A percentile compares a stretch with the other conserved stretches of the same genome.
Evolutionary conservation across 2,888 invertebrate species (phyloP).

Genomic region (Colostygia pectinataria): DNA sequence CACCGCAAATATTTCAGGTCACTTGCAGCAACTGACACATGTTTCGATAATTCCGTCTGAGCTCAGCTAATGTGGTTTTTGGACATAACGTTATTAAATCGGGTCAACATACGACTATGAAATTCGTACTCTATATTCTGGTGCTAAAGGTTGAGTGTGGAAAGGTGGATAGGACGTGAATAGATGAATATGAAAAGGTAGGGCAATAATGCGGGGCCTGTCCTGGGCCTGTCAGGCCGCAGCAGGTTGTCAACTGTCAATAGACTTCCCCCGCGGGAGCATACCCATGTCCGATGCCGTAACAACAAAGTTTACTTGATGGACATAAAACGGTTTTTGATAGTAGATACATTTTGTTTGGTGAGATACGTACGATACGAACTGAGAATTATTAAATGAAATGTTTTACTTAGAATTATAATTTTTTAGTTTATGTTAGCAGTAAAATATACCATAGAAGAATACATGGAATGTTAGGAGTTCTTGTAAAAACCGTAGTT

Average conservation of each 20-base stretch:
- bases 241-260: constrained; percentile 45
- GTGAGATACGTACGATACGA: too few species aligned
- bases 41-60: constrained; percentile 36
- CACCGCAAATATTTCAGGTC: constrained; percentile 31
- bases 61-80: constrained; percentile 30
- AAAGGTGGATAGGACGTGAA: constrained; percentile 21
- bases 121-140: constrained; percentile 31
- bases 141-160: constrained; percentile 22
- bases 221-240: constrained; percentile 29
- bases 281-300: constrained; percentile 38
- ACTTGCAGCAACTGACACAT: constrained; percentile 34
- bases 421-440: too few species aligned
- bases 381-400: neutral
- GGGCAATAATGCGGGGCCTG: constrained; percentile 38
- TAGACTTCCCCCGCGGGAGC: constrained; percentile 40
- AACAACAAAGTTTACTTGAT: constrained; percentile 42
- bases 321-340: constrained; percentile 35
- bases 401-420: too few species aligned
- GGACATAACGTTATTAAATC: constrained; percentile 27
- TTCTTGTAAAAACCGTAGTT: too few species aligned
- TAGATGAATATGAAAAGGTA: constrained; percentile 34
- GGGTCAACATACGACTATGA: constrained; percentile 12
- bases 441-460: too few species aligned
- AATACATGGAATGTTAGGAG: too few species aligned
- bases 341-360: constrained; percentile 18